A percentile compares a stretch with the other conserved stretches of the same genome.
phyloP scores from a whole-genome alignment of 2,888 invertebrate genomes.

The Microplitis deprimator region DNA sequence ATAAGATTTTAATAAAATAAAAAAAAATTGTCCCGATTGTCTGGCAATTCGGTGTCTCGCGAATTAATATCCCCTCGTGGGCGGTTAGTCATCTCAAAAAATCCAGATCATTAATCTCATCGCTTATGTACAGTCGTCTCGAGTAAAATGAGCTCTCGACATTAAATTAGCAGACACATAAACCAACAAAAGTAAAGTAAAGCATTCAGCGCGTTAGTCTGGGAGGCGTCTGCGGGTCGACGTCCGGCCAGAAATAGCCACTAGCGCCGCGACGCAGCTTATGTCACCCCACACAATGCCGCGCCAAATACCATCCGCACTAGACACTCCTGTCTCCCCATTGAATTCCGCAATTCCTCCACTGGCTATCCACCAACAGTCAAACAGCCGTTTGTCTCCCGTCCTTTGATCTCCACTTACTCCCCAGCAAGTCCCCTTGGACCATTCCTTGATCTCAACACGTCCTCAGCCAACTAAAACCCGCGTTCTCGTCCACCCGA shows the following conservation, averaged over 20 bases:
- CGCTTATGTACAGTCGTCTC: neutral
- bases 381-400: no score
- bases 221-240: constrained; percentile 70
- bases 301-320: constrained; percentile 35
- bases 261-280: constrained; percentile 58
- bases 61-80: neutral
- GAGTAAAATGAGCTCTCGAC: neutral
- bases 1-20: no score
- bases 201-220: constrained; percentile 58
- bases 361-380: no score
- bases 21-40: no score
- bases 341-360: no score
- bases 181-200: constrained; percentile 4
- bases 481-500: no score
- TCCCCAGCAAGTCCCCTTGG: neutral
- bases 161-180: constrained; percentile 13
- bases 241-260: constrained; percentile 68
- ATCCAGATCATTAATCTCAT: neutral
- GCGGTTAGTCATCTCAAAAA: neutral
- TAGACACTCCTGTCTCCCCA: neutral
- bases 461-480: no score
- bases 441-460: no score
- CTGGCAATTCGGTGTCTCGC: neutral
- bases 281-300: constrained; percentile 47
- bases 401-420: no score